phyloP scores from a whole-genome alignment of 1,140 invertebrate species.

The Drosophila bipectinata region DNA sequence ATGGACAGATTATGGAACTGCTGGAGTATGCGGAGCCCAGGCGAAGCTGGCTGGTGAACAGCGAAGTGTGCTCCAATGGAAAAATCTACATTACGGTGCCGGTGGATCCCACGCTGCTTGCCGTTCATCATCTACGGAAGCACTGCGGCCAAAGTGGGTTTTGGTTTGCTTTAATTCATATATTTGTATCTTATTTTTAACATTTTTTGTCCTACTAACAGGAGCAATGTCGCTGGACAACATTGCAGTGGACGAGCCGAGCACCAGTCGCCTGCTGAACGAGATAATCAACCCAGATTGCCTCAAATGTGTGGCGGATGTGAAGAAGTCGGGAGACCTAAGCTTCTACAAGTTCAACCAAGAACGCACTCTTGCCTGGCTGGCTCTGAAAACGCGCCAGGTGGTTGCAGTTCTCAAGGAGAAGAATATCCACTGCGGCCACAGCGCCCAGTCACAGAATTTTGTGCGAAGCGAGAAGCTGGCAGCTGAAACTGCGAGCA shows the following conservation, averaged over 20 bases:
- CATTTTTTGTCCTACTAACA: slow-evolving; percentile 14
- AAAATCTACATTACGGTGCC: slow-evolving; percentile 89
- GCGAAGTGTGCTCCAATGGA: slow-evolving; percentile 90
- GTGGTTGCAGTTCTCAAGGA: slow-evolving; percentile 87
- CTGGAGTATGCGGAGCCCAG: slow-evolving; percentile 88
- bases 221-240: slow-evolving; percentile 89
- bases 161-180: not conserved
- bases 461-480: slow-evolving; percentile 87
- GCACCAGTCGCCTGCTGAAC: slow-evolving; percentile 50
- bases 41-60: slow-evolving; percentile 89
- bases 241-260: slow-evolving; percentile 83
- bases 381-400: slow-evolving; percentile 88
- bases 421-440: slow-evolving; percentile 89
- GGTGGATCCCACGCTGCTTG: slow-evolving; percentile 90
- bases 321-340: slow-evolving; percentile 86
- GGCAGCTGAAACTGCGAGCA: slow-evolving; percentile 81
- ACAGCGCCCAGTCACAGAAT: slow-evolving; percentile 88
- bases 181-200: not conserved
- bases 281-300: slow-evolving; percentile 43
- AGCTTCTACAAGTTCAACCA: slow-evolving; percentile 92
- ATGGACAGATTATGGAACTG: slow-evolving; percentile 87
- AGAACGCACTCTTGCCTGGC: slow-evolving; percentile 89
- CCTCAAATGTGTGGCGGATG: slow-evolving; percentile 62
- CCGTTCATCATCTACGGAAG: slow-evolving; percentile 86
- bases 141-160: slow-evolving; percentile 82